Conservation (phyloP, 2,888 invertebrate species). For the Rhagium mordax region DNA sequence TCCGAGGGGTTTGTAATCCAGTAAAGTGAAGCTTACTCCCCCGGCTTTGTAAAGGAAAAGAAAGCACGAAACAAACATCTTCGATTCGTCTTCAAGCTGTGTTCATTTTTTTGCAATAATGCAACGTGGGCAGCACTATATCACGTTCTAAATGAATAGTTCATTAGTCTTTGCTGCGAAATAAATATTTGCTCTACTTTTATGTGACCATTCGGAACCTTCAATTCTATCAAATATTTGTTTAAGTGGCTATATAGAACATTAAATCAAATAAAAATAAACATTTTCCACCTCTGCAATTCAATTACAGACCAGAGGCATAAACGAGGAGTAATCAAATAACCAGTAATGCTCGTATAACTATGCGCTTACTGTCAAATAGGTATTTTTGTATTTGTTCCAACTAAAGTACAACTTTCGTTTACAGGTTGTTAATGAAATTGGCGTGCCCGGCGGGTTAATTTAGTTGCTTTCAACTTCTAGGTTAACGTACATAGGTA, state of each 20-base stretch:
- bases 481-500: too few relatives aligned
- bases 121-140: not conserved
- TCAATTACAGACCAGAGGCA: too few relatives aligned
- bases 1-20: conserved; percentile 4
- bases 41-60: not conserved
- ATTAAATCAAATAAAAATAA: too few relatives aligned
- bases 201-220: not conserved
- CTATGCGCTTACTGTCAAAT: not conserved
- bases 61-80: not conserved
- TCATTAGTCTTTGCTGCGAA: not conserved
- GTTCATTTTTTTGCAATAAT: not conserved
- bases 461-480: not conserved
- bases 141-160: not conserved
- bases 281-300: too few relatives aligned
- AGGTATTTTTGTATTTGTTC: conserved; percentile 3
- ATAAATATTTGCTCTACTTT: not conserved
- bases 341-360: not conserved
- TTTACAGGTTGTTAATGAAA: not conserved
- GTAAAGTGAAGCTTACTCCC: conserved; percentile 6
- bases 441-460: not conserved
- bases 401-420: not conserved
- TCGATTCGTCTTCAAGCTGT: not conserved
- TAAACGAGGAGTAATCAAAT: not conserved
- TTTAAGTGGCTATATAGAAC: too few relatives aligned
- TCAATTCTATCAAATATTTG: not conserved